A percentile compares a stretch with the other conserved stretches of the same genome.
phyloP scores from a whole-genome alignment of 2,888 invertebrate species.

The Blastobasis lacticolella region DNA sequence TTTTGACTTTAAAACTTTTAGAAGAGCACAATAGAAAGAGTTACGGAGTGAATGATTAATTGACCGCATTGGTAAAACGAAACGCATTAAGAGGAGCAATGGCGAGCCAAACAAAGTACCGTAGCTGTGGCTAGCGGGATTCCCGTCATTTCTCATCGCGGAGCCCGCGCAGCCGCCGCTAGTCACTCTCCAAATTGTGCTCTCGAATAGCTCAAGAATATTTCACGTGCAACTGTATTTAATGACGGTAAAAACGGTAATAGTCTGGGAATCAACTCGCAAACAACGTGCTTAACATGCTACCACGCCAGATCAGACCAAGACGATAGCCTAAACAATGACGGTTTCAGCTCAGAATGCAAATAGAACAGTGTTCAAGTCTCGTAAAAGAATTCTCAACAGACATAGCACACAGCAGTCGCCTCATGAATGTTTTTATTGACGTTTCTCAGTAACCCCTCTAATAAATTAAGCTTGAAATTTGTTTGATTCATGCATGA shows the following conservation, averaged over 20 bases:
- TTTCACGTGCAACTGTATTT: slow-evolving; percentile 63
- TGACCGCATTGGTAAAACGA: slow-evolving; percentile 56
- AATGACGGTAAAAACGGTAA: slow-evolving; percentile 58
- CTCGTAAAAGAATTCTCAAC: slow-evolving; percentile 44
- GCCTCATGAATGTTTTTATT: slow-evolving; percentile 27
- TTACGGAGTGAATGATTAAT: slow-evolving; percentile 52
- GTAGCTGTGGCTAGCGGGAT: slow-evolving; percentile 66
- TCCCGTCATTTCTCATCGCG: slow-evolving; percentile 55
- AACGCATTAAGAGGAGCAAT: slow-evolving; percentile 60
- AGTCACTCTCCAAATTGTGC: slow-evolving; percentile 58
- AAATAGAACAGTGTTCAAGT: slow-evolving; percentile 41
- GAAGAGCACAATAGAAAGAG: slow-evolving; percentile 23
- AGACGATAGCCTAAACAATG: slow-evolving; percentile 64
- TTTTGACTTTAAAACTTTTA: no score
- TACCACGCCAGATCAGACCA: slow-evolving; percentile 50
- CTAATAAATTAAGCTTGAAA: slow-evolving; percentile 38
- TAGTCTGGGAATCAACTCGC: slow-evolving; percentile 58
- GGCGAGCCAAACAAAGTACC: slow-evolving; percentile 60
- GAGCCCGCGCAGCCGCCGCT: slow-evolving; percentile 23
- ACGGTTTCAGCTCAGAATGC: slow-evolving; percentile 48
- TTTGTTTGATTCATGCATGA: slow-evolving; percentile 56
- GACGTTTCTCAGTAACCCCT: slow-evolving; percentile 42
- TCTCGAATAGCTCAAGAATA: slow-evolving; percentile 57
- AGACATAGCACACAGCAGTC: background rate
- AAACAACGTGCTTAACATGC: slow-evolving; percentile 49